Percentiles rank a stretch among this genome's conserved stretches.
Evolutionary conservation across 2,797 vertebrate species (phyloP).

Genomic region (Amazonetta brasiliensis): DNA sequence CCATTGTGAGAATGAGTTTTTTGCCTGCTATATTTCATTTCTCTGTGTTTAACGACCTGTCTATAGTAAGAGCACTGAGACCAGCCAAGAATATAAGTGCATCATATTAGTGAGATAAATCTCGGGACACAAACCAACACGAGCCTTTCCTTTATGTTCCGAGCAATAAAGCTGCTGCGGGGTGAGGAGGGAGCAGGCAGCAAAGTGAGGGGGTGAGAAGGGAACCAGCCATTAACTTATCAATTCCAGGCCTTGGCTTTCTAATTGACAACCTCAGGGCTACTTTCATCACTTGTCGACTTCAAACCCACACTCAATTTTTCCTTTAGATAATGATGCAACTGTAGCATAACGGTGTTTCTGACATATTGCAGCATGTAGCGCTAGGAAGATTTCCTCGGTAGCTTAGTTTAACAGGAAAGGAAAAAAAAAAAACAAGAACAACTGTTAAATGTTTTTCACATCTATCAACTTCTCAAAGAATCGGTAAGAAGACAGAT

Average conservation of each 20-base stretch:
- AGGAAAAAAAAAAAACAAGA: neutral
- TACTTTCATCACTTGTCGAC: constrained; percentile 95
- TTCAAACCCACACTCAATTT: constrained; percentile 91
- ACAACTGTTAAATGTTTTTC: constrained; percentile 41
- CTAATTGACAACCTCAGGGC: constrained; percentile 94
- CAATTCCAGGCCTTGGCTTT: constrained; percentile 86
- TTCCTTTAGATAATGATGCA: constrained; percentile 90
- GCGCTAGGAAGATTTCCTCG: constrained; percentile 65
- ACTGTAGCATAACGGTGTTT: constrained; percentile 87
- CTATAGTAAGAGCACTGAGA: neutral
- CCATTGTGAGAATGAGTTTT: neutral
- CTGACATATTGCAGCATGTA: constrained; percentile 87
- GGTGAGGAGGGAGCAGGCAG: constrained; percentile 57
- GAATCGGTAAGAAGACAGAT: neutral
- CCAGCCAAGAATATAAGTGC: constrained; percentile 72
- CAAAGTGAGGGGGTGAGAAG: constrained; percentile 38
- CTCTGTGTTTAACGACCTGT: neutral
- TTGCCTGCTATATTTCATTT: neutral
- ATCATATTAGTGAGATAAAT: constrained; percentile 81
- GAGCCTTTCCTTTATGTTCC: constrained; percentile 83
- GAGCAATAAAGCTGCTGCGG: constrained; percentile 84
- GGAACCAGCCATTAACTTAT: constrained; percentile 88
- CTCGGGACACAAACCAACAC: constrained; percentile 81
- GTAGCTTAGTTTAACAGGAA: constrained; percentile 42
- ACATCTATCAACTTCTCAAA: constrained; percentile 33